phyloP scores from a whole-genome alignment of 2,113 vertebrate species.

The Rattus rattus region DNA sequence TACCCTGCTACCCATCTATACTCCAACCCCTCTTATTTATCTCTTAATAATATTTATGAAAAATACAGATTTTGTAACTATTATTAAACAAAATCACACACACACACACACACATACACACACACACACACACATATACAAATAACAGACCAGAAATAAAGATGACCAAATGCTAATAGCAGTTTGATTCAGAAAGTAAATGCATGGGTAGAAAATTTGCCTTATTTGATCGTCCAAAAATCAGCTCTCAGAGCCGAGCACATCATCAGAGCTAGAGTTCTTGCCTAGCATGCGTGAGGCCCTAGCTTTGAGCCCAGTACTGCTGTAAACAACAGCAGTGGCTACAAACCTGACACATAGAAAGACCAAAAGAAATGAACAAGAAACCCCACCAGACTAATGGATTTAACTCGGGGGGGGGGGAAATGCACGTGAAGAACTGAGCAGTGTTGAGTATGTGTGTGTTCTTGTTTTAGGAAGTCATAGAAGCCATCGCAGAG shows the following conservation, averaged over 20 bases:
- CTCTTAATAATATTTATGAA: background rate
- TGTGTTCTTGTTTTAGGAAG: slow-evolving; percentile 90
- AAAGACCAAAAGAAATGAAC: background rate
- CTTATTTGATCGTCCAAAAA: background rate
- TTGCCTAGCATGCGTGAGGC: background rate
- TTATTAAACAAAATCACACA: slow-evolving; percentile 7
- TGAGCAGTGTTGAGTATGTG: background rate
- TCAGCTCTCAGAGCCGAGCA: background rate
- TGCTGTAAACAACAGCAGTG: background rate
- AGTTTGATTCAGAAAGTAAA: background rate
- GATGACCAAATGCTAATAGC: background rate
- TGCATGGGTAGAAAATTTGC: background rate
- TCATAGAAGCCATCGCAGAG: slow-evolving; percentile 98
- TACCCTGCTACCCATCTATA: background rate
- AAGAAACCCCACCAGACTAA: background rate
- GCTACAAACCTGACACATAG: background rate
- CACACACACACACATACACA: background rate
- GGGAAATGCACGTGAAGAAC: background rate
- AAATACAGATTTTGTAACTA: background rate
- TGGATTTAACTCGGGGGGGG: background rate
- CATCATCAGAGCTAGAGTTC: background rate
- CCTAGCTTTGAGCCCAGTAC: background rate
- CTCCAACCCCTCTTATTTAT: background rate
- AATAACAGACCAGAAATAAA: slow-evolving; percentile 21
- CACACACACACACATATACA: background rate